Base-by-base conservation (phyloP, 2,888 invertebrate species). In the Koerneria pararmatus region DNA sequence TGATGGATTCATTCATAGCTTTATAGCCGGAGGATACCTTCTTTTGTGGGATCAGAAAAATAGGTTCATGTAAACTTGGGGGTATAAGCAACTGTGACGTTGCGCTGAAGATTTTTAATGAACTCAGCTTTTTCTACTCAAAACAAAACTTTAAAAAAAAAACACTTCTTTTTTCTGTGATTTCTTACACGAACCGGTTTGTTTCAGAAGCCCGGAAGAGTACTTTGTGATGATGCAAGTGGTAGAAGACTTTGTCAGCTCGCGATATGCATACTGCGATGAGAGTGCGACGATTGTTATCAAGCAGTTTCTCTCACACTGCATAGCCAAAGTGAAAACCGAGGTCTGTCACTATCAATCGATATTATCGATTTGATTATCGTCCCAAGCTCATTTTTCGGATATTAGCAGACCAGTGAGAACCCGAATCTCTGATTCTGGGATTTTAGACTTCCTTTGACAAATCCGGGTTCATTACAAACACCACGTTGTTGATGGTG, bases 221-320 rank as follows among this genome's bases (percentile, higher is more conserved):
- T 80, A 83, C 67, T 86, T 85, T 73, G 83, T 85, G 68, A 84
- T 84, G 66, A 78, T 85, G n/a, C 85, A 85, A 82, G 85, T 86
- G 19, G 74, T 85, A 34, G 85, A 85, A 69, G 75, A 83, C 67
- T 85, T 78, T 69, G 70, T 85, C 19, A 82, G 80, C 64, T 66
- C 68, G 15, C 63, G 74, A 6, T 76, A 77, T 63, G 57, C 65
- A 5, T 29, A 22, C 19, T 59, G 54, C 34, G 37, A 64, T 27
- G 64, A 32, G 19, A 24, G n/a, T 3, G 54, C 63, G 35, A 35
- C 35, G n/a, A 4, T 29, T 35, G 8, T 63, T 34, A 51, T 54
- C 19, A 51, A 68, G 70, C 62, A 68, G 65, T 24, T 67, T 62
- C 49, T 37, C 49, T 51, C 63, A 22, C 49, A 60, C 6, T 19